phyloP scores from a whole-genome alignment of 2,888 invertebrate species.

The Sphinx pinastri region DNA sequence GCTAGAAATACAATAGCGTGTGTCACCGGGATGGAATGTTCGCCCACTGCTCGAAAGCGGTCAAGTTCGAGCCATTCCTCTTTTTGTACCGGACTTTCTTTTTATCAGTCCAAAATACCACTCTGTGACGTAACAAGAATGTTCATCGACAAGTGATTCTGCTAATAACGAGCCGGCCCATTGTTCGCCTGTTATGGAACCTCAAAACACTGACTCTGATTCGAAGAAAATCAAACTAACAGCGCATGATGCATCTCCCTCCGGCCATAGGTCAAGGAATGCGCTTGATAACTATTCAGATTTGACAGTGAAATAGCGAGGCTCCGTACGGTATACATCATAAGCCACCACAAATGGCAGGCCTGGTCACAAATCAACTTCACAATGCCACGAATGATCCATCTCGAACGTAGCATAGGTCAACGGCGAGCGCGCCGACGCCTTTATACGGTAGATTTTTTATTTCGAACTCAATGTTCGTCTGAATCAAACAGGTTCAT shows the following conservation, averaged over 20 bases:
- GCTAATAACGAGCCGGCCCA: not conserved
- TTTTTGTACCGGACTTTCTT: constrained; percentile 24
- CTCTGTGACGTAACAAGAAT: not conserved
- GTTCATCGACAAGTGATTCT: constrained; percentile 15
- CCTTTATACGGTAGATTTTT: constrained; percentile 43
- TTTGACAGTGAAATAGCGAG: constrained; percentile 77
- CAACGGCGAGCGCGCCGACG: constrained; percentile 48
- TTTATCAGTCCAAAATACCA: constrained; percentile 13
- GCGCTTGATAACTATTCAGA: constrained; percentile 69
- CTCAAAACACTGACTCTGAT: constrained; percentile 25
- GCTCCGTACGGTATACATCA: constrained; percentile 50
- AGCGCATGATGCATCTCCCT: constrained; percentile 59
- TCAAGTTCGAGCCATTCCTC: constrained; percentile 46
- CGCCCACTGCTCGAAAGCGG: constrained; percentile 55
- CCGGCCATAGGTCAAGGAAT: constrained; percentile 67
- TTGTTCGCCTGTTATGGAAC: constrained; percentile 17
- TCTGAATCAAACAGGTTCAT: constrained; percentile 46
- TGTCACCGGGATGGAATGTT: constrained; percentile 65
- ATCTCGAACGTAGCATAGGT: constrained; percentile 65
- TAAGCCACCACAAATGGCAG: constrained; percentile 49
- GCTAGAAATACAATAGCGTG: constrained; percentile 63
- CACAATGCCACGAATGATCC: constrained; percentile 63
- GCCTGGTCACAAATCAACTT: constrained; percentile 61
- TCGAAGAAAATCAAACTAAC: constrained; percentile 33
- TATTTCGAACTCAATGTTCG: constrained; percentile 46